Conservation (phyloP, 1,140 invertebrate genomes). For the Bathynomus jamesi region DNA sequence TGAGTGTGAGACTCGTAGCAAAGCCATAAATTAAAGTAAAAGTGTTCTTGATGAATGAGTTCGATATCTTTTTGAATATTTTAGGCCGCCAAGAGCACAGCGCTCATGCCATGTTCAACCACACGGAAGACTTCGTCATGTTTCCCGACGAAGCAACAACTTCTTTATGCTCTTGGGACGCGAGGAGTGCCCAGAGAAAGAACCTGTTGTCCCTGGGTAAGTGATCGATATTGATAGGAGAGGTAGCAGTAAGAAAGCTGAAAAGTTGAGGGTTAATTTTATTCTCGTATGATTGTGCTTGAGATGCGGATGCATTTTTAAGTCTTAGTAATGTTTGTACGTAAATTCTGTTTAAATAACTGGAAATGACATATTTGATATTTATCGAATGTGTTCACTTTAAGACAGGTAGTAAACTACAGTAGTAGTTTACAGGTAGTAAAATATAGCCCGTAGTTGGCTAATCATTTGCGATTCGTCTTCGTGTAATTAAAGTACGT, state of each 20-base stretch:
- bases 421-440: too few relatives aligned
- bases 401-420: too few relatives aligned
- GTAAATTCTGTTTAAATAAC: background rate
- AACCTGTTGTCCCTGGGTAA: constrained; percentile 69
- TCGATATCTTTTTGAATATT: background rate
- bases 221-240: background rate
- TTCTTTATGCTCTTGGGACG: constrained; percentile 97
- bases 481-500: too few relatives aligned
- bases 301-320: background rate
- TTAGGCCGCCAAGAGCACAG: constrained; percentile 65
- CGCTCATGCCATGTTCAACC: constrained; percentile 93
- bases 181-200: constrained; percentile 86
- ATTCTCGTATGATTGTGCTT: background rate
- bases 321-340: background rate
- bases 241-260: background rate
- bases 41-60: too few relatives aligned
- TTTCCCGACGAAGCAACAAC: constrained; percentile 98
- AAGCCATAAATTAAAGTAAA: too few relatives aligned
- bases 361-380: too few relatives aligned
- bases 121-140: constrained; percentile 96
- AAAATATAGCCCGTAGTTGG: too few relatives aligned
- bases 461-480: too few relatives aligned
- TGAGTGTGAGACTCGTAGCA: too few relatives aligned
- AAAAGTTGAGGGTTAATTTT: background rate
- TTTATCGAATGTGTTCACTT: too few relatives aligned